Evolutionary conservation across 2,888 invertebrate species (phyloP).

Genomic region (Blera fallax): DNA sequence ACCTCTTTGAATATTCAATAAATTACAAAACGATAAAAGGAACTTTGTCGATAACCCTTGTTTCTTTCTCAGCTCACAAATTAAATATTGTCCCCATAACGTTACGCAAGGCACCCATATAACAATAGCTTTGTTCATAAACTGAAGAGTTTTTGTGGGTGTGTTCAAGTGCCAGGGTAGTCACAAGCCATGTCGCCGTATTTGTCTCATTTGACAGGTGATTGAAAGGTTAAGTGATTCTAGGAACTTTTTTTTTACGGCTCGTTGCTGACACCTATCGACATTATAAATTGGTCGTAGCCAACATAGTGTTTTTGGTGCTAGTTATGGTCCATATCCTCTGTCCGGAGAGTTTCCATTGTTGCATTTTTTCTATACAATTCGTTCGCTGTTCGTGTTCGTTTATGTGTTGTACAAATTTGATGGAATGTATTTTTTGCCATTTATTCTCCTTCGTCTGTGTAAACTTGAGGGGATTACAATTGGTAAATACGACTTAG

Average conservation of each 20-base stretch:
- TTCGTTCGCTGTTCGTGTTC: not conserved
- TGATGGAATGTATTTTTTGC: not conserved
- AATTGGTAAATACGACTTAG: constrained; percentile 23
- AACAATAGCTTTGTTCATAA: not conserved
- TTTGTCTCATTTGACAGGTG: constrained; percentile 50
- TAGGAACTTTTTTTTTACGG: not conserved
- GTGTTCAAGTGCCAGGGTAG: not conserved
- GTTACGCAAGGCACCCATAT: not conserved
- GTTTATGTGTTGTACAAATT: not conserved
- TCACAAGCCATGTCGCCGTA: constrained; percentile 21
- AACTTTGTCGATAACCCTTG: constrained; percentile 24
- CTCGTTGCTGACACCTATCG: not conserved
- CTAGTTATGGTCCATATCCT: not conserved
- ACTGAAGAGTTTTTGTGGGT: not conserved
- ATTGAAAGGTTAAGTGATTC: constrained; percentile 58
- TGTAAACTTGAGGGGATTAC: not conserved
- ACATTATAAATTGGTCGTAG: constrained; percentile 9
- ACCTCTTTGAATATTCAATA: constrained; percentile 44
- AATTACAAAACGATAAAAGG: constrained; percentile 43
- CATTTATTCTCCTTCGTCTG: not conserved
- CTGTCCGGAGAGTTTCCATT: not conserved
- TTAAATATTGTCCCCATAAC: not conserved
- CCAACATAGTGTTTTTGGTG: not conserved
- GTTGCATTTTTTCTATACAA: not conserved
- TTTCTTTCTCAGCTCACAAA: not conserved